These are phyloP conservation scores for Calosoma granatense DNA, from an alignment of 1,140 invertebrate species.

Conservation along the genomic window DNA sequence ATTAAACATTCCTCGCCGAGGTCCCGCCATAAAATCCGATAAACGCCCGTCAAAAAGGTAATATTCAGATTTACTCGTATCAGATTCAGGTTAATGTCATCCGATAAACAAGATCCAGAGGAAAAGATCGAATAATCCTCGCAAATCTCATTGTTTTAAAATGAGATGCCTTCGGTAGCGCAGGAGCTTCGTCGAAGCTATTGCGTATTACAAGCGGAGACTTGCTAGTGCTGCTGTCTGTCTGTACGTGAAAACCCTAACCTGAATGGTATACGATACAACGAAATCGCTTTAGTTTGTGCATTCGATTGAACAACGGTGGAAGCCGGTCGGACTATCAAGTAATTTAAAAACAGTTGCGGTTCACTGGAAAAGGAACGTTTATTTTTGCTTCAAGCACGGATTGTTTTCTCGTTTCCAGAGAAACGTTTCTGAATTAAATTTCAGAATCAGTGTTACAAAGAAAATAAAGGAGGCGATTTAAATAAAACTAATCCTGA, in stretches of 20 bases:
- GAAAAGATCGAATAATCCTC: not conserved
- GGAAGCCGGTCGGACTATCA: not conserved
- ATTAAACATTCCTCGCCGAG: slow-evolving; percentile 3
- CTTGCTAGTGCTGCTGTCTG: too few species aligned
- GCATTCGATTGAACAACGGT: not conserved
- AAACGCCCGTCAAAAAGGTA: not conserved
- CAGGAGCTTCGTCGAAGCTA: not conserved
- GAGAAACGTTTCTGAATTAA: not conserved
- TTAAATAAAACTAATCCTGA: slow-evolving; percentile 5
- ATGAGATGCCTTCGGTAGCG: not conserved
- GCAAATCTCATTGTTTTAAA: not conserved
- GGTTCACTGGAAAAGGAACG: not conserved
- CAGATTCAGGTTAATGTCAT: not conserved
- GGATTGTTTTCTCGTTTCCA: not conserved
- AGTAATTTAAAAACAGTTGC: slow-evolving; percentile 2
- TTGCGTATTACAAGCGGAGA: too few species aligned
- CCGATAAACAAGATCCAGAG: slow-evolving; percentile 1
- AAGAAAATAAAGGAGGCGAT: not conserved
- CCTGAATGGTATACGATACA: not conserved
- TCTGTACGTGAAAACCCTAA: too few species aligned
- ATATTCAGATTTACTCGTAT: slow-evolving; percentile 6
- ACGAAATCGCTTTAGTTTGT: not conserved
- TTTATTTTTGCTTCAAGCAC: slow-evolving; percentile 1
- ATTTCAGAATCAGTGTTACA: not conserved
- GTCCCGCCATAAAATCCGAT: not conserved